Conservation (phyloP, 2,888 invertebrate species). For the Micropterix aruncella region DNA sequence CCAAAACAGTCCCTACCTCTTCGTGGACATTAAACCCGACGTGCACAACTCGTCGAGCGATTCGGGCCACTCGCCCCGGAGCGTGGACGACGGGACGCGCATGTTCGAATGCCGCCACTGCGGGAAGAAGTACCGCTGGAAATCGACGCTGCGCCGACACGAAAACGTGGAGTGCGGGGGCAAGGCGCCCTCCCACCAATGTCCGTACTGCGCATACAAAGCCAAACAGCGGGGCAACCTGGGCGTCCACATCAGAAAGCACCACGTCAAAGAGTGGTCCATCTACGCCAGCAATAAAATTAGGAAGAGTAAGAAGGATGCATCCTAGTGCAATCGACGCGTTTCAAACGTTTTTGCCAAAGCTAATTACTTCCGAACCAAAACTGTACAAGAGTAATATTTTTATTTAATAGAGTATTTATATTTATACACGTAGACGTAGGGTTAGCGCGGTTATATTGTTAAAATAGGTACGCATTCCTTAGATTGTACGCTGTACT, state of each 20-base stretch:
- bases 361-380: slow-evolving; percentile 33
- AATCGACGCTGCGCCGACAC: slow-evolving; percentile 68
- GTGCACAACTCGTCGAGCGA: slow-evolving; percentile 1
- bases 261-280: slow-evolving; percentile 47
- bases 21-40: slow-evolving; percentile 1
- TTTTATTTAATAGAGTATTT: slow-evolving; percentile 5
- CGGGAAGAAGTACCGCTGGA: slow-evolving; percentile 78
- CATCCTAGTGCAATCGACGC: not conserved
- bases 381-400: slow-evolving; percentile 34
- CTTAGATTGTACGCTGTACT: slow-evolving; percentile 6
- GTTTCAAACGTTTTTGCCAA: slow-evolving; percentile 25
- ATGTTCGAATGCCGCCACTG: slow-evolving; percentile 72
- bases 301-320: slow-evolving; percentile 28
- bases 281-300: slow-evolving; percentile 35
- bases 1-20: not conserved
- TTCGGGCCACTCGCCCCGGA: slow-evolving; percentile 2
- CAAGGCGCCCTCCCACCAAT: slow-evolving; percentile 69
- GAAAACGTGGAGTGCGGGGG: slow-evolving; percentile 76
- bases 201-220: slow-evolving; percentile 63
- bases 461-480: not conserved
- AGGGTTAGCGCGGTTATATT: not conserved
- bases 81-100: slow-evolving; percentile 37
- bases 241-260: slow-evolving; percentile 67
- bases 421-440: not conserved
- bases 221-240: slow-evolving; percentile 74